Base-by-base conservation (phyloP, 2,888 invertebrate species). In the Rhaphigaster nebulosa region DNA sequence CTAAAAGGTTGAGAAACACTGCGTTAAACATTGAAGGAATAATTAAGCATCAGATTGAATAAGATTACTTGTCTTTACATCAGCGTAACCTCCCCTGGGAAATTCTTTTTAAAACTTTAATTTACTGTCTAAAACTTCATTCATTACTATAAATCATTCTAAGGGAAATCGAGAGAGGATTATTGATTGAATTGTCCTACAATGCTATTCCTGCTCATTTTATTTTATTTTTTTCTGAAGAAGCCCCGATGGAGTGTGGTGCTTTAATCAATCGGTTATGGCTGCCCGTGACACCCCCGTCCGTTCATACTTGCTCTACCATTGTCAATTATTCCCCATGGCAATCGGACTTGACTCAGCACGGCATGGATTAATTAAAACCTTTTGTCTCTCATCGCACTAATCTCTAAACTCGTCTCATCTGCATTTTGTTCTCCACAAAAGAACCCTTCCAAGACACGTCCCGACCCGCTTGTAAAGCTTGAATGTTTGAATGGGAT, bases 351-450 rank as follows among this genome's bases (percentile, higher is more conserved):
- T 84, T 45, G 84, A 45, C 84, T 70, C 70, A 34, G 70, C 70
- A 70, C 84, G 26, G 41, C 84, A 84, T 45, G 45, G 26, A 45
- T 84, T 84, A 84, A 84, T 84, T 45, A 84, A 84, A 84, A 45
- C n/a, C 84, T 45, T 84, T 84, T 84, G 84, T 84, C 84, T 45
- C 45, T 45, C 84, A 45, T 45, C 23, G 26, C 41, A n/a, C 84
- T 84, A 45, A 45, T 84, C 84, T 45, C 41, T 45, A 41, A 84
- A 84, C 84, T 84, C n/a, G 45, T 84, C 84, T 84, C 84, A 84
- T 84, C 84, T 84, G 41, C 84, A 84, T 84, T 84, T 84, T n/a
- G 41, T 84, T 45, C 45, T 84, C 45, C 84, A 84, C 84, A 84
- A 84, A 84, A 84, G 84, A 38, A 45, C 41, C 41, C 84, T n/a